Conservation (phyloP, 2,888 invertebrate genomes). For the Archips crataeganus region DNA sequence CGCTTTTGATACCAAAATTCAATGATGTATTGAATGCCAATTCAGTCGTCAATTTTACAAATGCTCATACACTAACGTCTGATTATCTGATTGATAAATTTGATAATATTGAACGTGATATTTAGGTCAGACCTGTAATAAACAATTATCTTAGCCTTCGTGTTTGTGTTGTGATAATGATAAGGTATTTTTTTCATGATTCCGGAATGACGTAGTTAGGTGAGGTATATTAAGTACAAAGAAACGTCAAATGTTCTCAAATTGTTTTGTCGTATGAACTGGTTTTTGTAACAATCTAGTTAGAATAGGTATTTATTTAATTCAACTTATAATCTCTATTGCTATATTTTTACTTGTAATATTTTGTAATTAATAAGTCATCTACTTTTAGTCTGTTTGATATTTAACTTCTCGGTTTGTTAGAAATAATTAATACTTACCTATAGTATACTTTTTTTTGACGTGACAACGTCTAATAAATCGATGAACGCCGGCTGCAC, state of each 20-base stretch:
- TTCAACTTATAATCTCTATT: not conserved
- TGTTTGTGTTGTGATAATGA: slow-evolving; percentile 28
- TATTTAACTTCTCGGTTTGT: not conserved
- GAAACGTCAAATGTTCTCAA: not conserved
- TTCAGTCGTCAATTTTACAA: slow-evolving; percentile 14
- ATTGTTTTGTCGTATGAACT: not conserved
- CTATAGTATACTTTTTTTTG: too few relatives aligned
- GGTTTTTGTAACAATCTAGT: not conserved
- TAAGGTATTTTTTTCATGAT: slow-evolving; percentile 8
- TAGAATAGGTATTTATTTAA: not conserved
- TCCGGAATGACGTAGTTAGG: slow-evolving; percentile 15
- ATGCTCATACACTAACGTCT: slow-evolving; percentile 23
- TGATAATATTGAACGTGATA: slow-evolving; percentile 31
- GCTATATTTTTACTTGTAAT: not conserved
- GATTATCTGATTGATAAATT: slow-evolving; percentile 38
- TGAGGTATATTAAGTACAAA: not conserved
- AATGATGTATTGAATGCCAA: slow-evolving; percentile 21
- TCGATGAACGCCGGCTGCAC: too few relatives aligned
- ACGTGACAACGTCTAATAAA: too few relatives aligned
- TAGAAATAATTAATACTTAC: too few relatives aligned
- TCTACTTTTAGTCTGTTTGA: not conserved
- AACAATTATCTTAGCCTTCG: slow-evolving; percentile 17
- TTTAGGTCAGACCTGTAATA: slow-evolving; percentile 44
- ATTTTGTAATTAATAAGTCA: not conserved
- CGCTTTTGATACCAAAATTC: slow-evolving; percentile 12